Evolutionary conservation across 2,113 vertebrate genomes (phyloP), one percentile per base, ranked within the genome.

Genomic region (Ranitomeya imitator): DNA sequence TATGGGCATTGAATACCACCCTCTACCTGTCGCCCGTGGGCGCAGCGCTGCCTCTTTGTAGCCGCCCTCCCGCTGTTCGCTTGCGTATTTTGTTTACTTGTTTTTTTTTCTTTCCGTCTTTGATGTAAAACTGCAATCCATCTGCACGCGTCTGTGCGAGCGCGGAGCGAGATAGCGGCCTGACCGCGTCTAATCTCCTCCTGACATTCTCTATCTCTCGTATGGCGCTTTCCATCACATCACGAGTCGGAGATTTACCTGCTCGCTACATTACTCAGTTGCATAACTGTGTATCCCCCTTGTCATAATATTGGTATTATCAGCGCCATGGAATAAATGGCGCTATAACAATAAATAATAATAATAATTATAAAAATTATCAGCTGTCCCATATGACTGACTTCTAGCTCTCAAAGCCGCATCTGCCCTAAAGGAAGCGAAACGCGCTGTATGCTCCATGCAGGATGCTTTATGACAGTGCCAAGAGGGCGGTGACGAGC

Each of bases 41-140:
- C 8, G 57, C 59, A 19, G 54, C 73, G 23, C 7, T 51, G 71
- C 77, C 23, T 77, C 85, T 86, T 86, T 86, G 37, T 26, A 78
- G 16, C 3, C 18, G 37, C 55, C 31, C 80, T 26, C 85, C 74
- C 19, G 73, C 74, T 65, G 74, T 54, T 78, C 74, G 52, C 71
- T 86, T 86, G 85, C 26, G n/a, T 19, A 52, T 65, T n/a, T 78
- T 86, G 69, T 86, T 86, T 65, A 78, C 84, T 61, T 85, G 31
- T 71, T 45, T 74, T 85, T 31, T 54, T n/a, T 23, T n/a, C 13
- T 52, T 86, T 2, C 65, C 5, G 37, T 31, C 31, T 78, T 86
- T 78, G 73, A 86, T 86, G 85, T 86, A 51, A 63, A 86, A 26
- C 37, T 79, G 60, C 26, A 86, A 79, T 78, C 74, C 37, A 16